Percentiles rank a stretch among this genome's conserved stretches.
Conservation (phyloP, 2,888 invertebrate species). For the Clivina fossor region DNA sequence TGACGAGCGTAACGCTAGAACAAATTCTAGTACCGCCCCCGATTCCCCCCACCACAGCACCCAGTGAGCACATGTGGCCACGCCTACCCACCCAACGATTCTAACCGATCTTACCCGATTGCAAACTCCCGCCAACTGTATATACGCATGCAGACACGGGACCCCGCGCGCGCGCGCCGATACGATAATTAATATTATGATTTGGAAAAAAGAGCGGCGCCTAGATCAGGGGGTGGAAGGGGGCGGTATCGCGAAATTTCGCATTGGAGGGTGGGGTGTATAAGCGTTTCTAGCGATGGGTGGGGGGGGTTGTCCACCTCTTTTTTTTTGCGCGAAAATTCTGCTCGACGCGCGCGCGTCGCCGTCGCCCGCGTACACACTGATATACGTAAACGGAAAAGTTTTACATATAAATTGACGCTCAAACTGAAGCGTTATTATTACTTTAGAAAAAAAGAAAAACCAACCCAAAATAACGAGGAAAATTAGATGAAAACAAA, state of each 20-base stretch:
- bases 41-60: too few species aligned
- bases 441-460: too few species aligned
- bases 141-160: too few species aligned
- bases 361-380: neutral
- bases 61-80: too few species aligned
- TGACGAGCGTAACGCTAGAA: too few species aligned
- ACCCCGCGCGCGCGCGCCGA: constrained; percentile 53
- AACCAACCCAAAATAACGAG: too few species aligned
- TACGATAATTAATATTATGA: constrained; percentile 38
- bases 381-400: constrained; percentile 17
- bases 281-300: neutral
- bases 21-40: too few species aligned
- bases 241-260: neutral
- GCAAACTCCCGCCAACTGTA: too few species aligned
- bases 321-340: neutral
- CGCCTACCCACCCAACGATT: too few species aligned
- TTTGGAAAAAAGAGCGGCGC: constrained; percentile 29
- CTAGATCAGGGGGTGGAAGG: too few species aligned
- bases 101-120: too few species aligned
- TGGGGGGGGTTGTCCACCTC: neutral
- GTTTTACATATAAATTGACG: constrained; percentile 33
- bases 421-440: constrained; percentile 29
- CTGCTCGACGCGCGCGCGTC: neutral
- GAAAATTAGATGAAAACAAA: too few species aligned
- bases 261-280: neutral